Evolutionary conservation across 2,797 vertebrate species (phyloP).

Genomic region (Anisognathus igniventris): DNA sequence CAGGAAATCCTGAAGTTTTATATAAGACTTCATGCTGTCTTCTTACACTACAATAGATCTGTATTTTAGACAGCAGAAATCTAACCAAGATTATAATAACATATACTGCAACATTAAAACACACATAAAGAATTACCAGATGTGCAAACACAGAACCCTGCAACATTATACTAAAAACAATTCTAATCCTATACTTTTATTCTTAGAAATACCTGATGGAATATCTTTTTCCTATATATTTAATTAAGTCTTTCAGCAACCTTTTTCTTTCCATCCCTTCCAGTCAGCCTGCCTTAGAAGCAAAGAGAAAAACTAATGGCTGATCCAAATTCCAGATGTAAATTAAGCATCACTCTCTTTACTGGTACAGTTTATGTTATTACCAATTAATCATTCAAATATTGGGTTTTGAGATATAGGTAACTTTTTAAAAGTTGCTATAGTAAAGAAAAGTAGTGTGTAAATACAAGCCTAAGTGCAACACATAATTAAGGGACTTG

Average conservation of each 20-base stretch:
- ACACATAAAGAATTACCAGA: background rate
- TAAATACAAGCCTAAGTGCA: background rate
- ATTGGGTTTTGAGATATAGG: background rate
- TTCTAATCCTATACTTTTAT: background rate
- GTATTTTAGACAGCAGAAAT: background rate
- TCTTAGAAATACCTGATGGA: background rate
- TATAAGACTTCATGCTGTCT: background rate
- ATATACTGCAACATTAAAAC: background rate
- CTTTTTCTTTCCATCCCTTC: background rate
- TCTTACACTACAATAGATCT: background rate
- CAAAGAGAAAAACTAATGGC: background rate
- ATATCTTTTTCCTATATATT: background rate
- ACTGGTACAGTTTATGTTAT: background rate
- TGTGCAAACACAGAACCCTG: background rate
- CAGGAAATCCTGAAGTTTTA: background rate
- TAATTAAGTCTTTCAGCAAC: background rate
- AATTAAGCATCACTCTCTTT: background rate
- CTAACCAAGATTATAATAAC: background rate
- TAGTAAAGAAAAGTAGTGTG: background rate
- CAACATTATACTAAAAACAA: background rate
- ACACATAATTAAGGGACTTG: background rate
- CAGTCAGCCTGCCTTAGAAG: background rate
- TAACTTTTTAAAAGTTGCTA: background rate
- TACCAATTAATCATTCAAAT: background rate
- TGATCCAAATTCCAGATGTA: background rate